These are phyloP conservation scores for Lymantria monacha DNA, from an alignment of 2,888 invertebrate species.

Conservation along the genomic window DNA sequence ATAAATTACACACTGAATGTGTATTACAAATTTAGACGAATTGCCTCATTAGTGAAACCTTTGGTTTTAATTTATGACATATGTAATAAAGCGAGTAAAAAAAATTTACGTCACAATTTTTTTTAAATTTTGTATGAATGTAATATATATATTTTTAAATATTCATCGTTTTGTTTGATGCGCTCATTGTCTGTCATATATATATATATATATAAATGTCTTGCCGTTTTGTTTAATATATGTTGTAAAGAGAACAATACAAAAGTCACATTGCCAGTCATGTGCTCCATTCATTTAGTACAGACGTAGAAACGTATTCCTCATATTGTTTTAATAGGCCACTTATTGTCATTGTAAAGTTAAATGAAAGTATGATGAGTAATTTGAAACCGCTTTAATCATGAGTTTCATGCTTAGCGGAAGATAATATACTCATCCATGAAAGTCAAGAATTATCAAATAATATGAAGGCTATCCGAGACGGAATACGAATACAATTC, in stretches of 20 bases:
- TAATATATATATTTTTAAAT: background rate
- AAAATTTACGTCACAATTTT: background rate
- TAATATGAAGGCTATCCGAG: too few species aligned
- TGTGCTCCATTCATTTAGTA: constrained; percentile 36
- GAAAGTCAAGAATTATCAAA: too few species aligned
- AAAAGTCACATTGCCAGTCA: constrained; percentile 44
- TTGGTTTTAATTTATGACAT: background rate
- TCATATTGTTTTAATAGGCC: constrained; percentile 38
- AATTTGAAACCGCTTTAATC: too few species aligned
- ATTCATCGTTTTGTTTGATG: background rate
- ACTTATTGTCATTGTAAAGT: constrained; percentile 25
- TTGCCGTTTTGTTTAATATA: constrained; percentile 22
- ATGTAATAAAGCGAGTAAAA: background rate
- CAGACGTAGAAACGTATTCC: constrained; percentile 21
- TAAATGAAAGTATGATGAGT: constrained; percentile 17
- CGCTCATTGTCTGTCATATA: constrained; percentile 16
- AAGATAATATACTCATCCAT: too few species aligned
- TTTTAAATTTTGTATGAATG: background rate
- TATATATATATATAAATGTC: too few species aligned
- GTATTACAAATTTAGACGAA: too few species aligned
- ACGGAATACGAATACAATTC: too few species aligned
- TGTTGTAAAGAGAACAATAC: constrained; percentile 20
- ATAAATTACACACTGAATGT: too few species aligned
- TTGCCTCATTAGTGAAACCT: too few species aligned
- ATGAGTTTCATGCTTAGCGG: too few species aligned